Evolutionary conservation across 2,797 vertebrate species (phyloP), one percentile per base, ranked within the genome.

Genomic region (Alca torda): DNA sequence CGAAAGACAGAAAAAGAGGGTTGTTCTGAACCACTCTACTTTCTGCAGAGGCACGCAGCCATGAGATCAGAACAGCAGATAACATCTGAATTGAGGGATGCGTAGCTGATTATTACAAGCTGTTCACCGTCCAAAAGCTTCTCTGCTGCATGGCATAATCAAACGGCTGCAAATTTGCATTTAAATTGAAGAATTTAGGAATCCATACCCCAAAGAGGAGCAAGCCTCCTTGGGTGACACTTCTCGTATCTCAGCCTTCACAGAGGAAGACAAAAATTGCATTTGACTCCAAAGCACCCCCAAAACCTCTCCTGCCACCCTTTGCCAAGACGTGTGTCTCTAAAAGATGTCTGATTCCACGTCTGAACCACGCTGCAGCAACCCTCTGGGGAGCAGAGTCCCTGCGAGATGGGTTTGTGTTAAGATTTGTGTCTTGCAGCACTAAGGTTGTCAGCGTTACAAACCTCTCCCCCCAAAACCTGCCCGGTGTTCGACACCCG

Each of bases 401-500:
- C 33, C 48, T 30, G 1, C 31, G 5, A 51, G 37, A 24, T 8
- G 8, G 43, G 46, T 37, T 43, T 57, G 37, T 4, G 13, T 28
- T n/a, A 16, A 31, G 64, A 16, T 31, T 46, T 73, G 39, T 43
- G 26, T n/a, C n/a, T 39, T 33, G 17, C 43, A 68, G 59, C 28
- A 10, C 46, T 16, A 23, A 45, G 2, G 1, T 11, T 24, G 18
- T 35, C 56, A 48, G 30, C 5, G 0, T 74, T 20, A 68, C 25
- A 9, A 7, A 41, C 56, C 17, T 60, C 63, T 57, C 3, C 25
- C 57, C 4, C 1, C 16, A 33, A 64, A 63, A 13, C 8, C 10
- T 65, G 23, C 3, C 5, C 10, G 0, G 19, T 3, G 30, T 30
- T 41, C 0, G 1, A 33, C 30, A 35, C 50, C 25, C 4, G 0